Base-by-base conservation (phyloP, 2,797 vertebrate genomes). In the Xenopus petersii region DNA sequence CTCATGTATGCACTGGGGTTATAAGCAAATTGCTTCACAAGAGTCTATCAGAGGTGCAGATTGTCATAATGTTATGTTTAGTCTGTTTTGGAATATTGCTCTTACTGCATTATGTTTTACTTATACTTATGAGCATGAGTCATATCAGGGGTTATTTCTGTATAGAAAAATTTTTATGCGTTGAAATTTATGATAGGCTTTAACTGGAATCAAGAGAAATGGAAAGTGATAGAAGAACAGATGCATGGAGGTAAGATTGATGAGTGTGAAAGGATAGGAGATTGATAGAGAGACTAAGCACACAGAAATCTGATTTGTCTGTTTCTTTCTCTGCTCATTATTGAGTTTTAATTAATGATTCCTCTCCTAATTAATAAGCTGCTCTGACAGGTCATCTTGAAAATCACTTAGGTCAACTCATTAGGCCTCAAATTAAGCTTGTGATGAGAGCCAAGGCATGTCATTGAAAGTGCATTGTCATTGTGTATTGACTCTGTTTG, bases 351-450 rank as follows among this genome's bases (percentile, higher is more conserved):
- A 76, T 71, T 64, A 75, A 64, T 75, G 68, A 64, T 48, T 71
- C 54, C 10, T n/a, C 42, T 24, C 10, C n/a, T 71, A 76, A 67
- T 76, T 76, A 76, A 71, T 76, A 71, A 36, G 58, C 54, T 67
- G 48, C 26, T 51, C 55, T 17, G 56, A 66, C 69, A 76, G 62
- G 64, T 62, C 73, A n/a, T 70, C 68, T 33, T 60, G 54, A 70
- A 71, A 76, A 76, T 76, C 15, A 33, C 62, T 70, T 33, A 16
- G 68, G 74, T 71, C 68, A 67, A 71, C 75, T 76, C 63, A 76
- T 76, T 76, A 76, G 63, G 26, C 46, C 48, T 24, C 10, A 66
- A 66, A 76, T 76, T 30, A 66, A 67, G 59, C 55, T 61, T 49
- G 15, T 58, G 47, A 51, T 67, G 30, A 56, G 21, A 62, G 56